Conservation (phyloP, 1,140 invertebrate genomes). For the Battus philenor region DNA sequence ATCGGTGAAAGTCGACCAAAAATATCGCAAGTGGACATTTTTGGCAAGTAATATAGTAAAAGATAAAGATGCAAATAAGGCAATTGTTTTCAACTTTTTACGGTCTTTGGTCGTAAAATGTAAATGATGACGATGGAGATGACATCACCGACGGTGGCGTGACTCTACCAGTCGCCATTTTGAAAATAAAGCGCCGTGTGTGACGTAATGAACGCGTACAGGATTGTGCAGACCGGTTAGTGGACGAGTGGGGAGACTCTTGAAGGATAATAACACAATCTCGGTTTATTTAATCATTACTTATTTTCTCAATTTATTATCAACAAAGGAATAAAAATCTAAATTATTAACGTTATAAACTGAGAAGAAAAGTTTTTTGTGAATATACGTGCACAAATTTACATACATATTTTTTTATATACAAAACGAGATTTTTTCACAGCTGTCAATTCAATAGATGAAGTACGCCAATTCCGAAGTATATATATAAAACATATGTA, state of each 20-base stretch:
- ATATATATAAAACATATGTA: too few species aligned
- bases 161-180: constrained; percentile 13
- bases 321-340: too few species aligned
- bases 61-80: constrained; percentile 10
- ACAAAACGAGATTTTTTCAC: too few species aligned
- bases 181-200: constrained; percentile 12
- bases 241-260: not conserved
- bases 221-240: constrained; percentile 5
- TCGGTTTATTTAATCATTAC: too few species aligned
- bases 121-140: constrained; percentile 21
- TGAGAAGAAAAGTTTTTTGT: too few species aligned
- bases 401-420: too few species aligned
- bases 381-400: too few species aligned
- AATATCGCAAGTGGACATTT: constrained; percentile 8
- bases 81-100: constrained; percentile 1
- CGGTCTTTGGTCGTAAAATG: constrained; percentile 16
- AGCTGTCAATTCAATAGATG: too few species aligned
- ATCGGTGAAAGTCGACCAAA: constrained; percentile 17
- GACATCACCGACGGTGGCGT: constrained; percentile 19
- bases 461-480: too few species aligned
- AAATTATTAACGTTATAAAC: too few species aligned
- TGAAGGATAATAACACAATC: too few species aligned
- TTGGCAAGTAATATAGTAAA: constrained; percentile 1
- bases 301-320: too few species aligned
- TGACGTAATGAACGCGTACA: constrained; percentile 2